phyloP scores from a whole-genome alignment of 1,140 invertebrate genomes.

The Plectrocnemia conspersa region DNA sequence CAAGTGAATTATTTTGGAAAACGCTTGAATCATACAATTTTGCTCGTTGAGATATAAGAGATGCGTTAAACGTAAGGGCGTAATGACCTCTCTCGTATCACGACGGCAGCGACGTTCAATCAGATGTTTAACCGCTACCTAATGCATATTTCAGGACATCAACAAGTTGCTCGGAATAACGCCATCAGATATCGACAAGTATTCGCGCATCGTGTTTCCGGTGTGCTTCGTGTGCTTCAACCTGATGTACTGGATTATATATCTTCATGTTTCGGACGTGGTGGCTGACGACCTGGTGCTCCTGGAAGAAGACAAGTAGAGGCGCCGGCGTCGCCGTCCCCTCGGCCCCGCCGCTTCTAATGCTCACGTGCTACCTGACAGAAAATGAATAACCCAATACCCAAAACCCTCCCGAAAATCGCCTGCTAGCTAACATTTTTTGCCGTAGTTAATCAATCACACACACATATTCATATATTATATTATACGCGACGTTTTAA shows the following conservation, averaged over 20 bases:
- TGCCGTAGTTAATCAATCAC: too few relatives aligned
- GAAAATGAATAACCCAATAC: background rate
- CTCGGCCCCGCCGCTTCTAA: constrained; percentile 19
- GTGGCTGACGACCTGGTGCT: constrained; percentile 87
- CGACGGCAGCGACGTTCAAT: background rate
- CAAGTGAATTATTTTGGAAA: too few relatives aligned
- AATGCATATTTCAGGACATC: constrained; percentile 64
- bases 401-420: constrained; percentile 1
- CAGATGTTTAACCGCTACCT: background rate
- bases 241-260: constrained; percentile 97
- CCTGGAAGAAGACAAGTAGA: constrained; percentile 74
- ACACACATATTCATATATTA: too few relatives aligned
- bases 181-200: constrained; percentile 94
- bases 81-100: background rate
- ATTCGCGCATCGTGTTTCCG: constrained; percentile 91
- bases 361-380: constrained; percentile 21
- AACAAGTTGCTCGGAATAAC: constrained; percentile 87
- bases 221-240: constrained; percentile 97
- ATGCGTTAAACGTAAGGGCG: too few relatives aligned
- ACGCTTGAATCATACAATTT: too few relatives aligned
- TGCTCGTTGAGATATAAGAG: too few relatives aligned
- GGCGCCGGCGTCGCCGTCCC: constrained; percentile 17
- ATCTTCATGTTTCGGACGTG: constrained; percentile 91
- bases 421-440: constrained; percentile 9
- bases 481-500: too few relatives aligned